These are phyloP conservation scores for Apogon hyalosoma DNA, from an alignment of 2,797 vertebrate species.

Conservation along the genomic window DNA sequence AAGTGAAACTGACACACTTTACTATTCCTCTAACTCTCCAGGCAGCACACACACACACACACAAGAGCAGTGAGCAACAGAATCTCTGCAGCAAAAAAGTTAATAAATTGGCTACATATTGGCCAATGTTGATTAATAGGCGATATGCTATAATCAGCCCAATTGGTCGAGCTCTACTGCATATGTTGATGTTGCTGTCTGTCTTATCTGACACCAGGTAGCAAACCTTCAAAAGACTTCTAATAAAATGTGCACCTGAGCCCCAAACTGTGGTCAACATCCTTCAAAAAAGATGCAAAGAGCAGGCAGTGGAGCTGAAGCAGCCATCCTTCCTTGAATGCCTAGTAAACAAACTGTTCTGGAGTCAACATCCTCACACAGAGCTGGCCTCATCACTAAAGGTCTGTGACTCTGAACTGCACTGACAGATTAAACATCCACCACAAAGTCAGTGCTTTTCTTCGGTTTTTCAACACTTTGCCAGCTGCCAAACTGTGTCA, in stretches of 20 bases:
- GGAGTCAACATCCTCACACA: neutral
- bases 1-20: too few relatives aligned
- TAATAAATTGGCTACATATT: too few relatives aligned
- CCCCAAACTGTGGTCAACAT: too few relatives aligned
- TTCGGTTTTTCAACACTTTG: neutral
- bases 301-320: constrained; percentile 6
- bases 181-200: neutral
- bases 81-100: too few relatives aligned
- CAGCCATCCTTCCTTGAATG: constrained; percentile 1
- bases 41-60: too few relatives aligned
- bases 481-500: constrained; percentile 30
- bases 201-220: neutral
- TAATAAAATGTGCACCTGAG: neutral
- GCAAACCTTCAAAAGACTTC: neutral
- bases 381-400: constrained; percentile 5
- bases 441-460: neutral
- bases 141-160: too few relatives aligned
- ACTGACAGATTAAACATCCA: constrained; percentile 9
- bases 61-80: too few relatives aligned
- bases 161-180: too few relatives aligned
- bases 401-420: constrained; percentile 7
- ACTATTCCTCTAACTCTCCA: too few relatives aligned
- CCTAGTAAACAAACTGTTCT: constrained; percentile 8
- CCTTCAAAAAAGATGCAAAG: neutral
- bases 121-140: too few relatives aligned